A percentile compares a stretch with the other conserved stretches of the same genome.
phyloP scores from a whole-genome alignment of 1,140 invertebrate genomes.

The Zaprionus ghesquierei region DNA sequence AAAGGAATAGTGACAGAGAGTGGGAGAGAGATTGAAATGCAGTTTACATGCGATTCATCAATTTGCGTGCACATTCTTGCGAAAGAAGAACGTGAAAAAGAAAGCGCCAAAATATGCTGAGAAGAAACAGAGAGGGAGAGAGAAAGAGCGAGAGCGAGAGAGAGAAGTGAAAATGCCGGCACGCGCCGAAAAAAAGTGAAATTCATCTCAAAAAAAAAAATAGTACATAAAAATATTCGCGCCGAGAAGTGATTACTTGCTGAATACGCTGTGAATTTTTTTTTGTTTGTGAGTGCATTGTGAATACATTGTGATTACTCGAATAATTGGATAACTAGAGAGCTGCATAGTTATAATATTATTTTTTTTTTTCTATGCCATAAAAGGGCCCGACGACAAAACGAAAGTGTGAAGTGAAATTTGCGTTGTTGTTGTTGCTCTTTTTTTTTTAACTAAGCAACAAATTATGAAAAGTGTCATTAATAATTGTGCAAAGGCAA shows the following conservation, averaged over 20 bases:
- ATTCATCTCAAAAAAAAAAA: too few species aligned
- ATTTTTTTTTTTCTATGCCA: too few species aligned
- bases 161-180: conserved; percentile 39
- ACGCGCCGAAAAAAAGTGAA: conserved; percentile 70
- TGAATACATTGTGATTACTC: neutral
- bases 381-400: conserved; percentile 22
- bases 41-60: neutral
- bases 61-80: conserved; percentile 39
- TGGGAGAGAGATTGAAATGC: neutral
- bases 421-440: conserved; percentile 22
- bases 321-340: neutral
- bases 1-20: conserved; percentile 2
- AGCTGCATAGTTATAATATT: neutral
- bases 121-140: conserved; percentile 7
- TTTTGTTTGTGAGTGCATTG: too few species aligned
- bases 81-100: neutral
- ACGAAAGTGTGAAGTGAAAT: conserved; percentile 53
- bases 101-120: conserved; percentile 3
- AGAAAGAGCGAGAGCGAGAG: conserved; percentile 14
- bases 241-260: neutral
- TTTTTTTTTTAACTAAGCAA: conserved; percentile 52
- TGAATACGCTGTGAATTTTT: neutral
- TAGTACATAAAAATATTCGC: too few species aligned
- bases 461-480: conserved; percentile 55
- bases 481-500: conserved; percentile 44